These are phyloP conservation scores for Macquaria ambigua DNA, from an alignment of 2,113 vertebrate species.

Conservation along the genomic window DNA sequence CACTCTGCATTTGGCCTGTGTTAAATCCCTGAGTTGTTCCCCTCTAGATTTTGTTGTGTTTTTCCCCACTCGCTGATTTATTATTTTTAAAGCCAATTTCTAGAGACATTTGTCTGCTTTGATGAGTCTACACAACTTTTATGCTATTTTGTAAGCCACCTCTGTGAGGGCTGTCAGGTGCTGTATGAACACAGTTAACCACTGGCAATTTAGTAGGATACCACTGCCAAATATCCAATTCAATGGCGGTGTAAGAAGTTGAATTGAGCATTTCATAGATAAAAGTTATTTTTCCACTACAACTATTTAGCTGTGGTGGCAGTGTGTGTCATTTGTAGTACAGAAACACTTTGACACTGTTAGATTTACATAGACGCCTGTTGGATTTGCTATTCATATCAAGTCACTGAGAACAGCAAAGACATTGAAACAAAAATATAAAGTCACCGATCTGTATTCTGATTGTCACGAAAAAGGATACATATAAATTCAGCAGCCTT, in stretches of 20 bases:
- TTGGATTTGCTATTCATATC: neutral
- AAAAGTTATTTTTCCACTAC: neutral
- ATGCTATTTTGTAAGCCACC: neutral
- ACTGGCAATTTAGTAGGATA: constrained; percentile 6
- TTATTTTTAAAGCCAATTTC: constrained; percentile 15
- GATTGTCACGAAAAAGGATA: constrained; percentile 88
- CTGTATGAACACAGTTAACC: constrained; percentile 2
- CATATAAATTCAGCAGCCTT: constrained; percentile 91
- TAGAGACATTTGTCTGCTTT: neutral
- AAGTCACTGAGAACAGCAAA: neutral
- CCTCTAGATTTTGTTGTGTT: constrained; percentile 1
- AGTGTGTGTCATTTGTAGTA: neutral
- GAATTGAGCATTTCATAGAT: neutral
- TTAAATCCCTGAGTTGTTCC: neutral
- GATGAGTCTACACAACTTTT: neutral
- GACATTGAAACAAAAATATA: neutral
- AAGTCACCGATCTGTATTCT: neutral
- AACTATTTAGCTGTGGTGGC: neutral
- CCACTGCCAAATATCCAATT: constrained; percentile 16
- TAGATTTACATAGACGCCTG: neutral
- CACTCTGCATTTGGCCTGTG: neutral
- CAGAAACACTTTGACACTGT: neutral
- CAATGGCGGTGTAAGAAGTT: neutral
- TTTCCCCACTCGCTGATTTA: constrained; percentile 9
- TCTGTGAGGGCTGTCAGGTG: constrained; percentile 5